A percentile compares a stretch with the other conserved stretches of the same genome.
Evolutionary conservation across 2,797 vertebrate species (phyloP).

Genomic region (Coluber constrictor): DNA sequence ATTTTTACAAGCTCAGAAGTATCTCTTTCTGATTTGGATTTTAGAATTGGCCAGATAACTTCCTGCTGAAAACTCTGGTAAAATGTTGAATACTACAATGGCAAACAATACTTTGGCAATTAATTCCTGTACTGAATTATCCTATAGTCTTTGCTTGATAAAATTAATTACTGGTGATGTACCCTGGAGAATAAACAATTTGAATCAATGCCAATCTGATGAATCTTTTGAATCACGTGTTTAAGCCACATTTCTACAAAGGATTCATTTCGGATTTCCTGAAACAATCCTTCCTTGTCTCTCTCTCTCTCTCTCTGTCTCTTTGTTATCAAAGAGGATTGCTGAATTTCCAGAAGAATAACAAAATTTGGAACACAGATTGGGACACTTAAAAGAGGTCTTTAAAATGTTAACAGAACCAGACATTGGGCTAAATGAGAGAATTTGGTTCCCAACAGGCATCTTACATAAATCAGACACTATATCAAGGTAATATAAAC

Average conservation of each 20-base stretch:
- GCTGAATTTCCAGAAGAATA: not conserved
- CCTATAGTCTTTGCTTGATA: not conserved
- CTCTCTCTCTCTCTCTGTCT: accelerated
- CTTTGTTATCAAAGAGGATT: not conserved
- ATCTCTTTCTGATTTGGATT: not conserved
- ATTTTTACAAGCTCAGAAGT: not conserved
- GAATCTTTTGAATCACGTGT: not conserved
- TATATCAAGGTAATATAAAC: not conserved
- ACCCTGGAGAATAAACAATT: not conserved
- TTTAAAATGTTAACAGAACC: not conserved
- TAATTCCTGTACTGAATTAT: not conserved
- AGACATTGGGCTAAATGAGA: not conserved
- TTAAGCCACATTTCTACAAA: not conserved
- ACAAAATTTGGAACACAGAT: not conserved
- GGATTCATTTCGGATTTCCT: not conserved
- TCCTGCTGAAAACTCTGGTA: not conserved
- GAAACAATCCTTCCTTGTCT: not conserved
- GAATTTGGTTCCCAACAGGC: not conserved
- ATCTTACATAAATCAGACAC: not conserved
- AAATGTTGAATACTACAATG: not conserved
- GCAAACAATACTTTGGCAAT: not conserved
- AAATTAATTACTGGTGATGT: not conserved
- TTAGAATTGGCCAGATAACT: not conserved
- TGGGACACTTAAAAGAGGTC: not conserved
- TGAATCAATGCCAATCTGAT: not conserved